Evolutionary conservation across 2,113 vertebrate species (phyloP).

Genomic region (Elephas maximus): DNA sequence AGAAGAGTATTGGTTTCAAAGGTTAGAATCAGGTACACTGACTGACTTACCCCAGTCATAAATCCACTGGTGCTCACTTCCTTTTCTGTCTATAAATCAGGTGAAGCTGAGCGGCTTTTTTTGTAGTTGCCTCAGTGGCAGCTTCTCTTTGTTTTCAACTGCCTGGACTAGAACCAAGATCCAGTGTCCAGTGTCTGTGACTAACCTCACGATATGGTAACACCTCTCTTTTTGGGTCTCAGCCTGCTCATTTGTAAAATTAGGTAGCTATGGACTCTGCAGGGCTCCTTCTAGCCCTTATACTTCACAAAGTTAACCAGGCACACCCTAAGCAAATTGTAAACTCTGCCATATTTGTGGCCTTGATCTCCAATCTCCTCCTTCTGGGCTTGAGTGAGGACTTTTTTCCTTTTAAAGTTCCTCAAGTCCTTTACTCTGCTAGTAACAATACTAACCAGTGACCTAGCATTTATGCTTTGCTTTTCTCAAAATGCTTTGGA

Average conservation of each 20-base stretch:
- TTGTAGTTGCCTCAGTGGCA: constrained; percentile 15
- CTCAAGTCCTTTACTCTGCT: neutral
- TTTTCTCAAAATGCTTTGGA: neutral
- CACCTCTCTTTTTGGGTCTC: neutral
- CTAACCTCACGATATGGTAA: neutral
- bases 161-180: constrained; percentile 21
- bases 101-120: constrained; percentile 10
- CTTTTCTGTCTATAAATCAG: constrained; percentile 57
- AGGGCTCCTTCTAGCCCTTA: neutral
- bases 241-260: neutral
- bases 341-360: constrained; percentile 19
- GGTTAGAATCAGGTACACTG: neutral
- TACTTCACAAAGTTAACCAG: neutral
- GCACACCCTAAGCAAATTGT: neutral
- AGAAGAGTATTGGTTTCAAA: constrained; percentile 35
- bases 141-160: constrained; percentile 44
- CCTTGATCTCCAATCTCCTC: neutral
- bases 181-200: neutral
- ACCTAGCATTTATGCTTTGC: neutral
- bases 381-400: neutral
- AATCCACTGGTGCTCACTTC: neutral
- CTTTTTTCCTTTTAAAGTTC: neutral
- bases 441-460: neutral
- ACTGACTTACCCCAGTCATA: neutral
- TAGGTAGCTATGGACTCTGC: neutral